phyloP scores from a whole-genome alignment of 2,113 vertebrate species.

The Pontoporia blainvillei region DNA sequence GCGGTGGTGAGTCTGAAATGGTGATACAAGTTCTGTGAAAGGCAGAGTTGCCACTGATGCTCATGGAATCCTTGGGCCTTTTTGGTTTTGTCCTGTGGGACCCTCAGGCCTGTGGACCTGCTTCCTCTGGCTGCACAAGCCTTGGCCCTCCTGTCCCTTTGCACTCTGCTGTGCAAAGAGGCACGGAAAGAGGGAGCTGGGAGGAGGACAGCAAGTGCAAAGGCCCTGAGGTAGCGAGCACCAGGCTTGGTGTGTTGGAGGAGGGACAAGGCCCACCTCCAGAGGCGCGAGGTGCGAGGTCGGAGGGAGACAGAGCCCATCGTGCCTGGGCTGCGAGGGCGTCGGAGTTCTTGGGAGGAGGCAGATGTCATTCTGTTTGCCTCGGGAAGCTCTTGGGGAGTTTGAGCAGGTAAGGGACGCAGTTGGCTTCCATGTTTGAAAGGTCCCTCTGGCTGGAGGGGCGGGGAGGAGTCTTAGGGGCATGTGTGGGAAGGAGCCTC shows the following conservation, averaged over 20 bases:
- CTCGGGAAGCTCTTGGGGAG: not conserved
- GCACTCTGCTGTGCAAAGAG: not conserved
- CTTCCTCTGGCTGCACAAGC: fast-evolving
- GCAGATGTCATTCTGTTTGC: fast-evolving
- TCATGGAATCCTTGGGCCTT: fast-evolving
- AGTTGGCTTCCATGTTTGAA: not conserved
- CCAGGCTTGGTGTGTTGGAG: fast-evolving
- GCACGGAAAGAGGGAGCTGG: not conserved
- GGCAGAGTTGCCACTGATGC: fast-evolving
- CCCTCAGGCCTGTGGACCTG: not conserved
- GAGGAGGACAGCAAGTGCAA: not conserved
- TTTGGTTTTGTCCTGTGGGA: fast-evolving
- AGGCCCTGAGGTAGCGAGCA: not conserved
- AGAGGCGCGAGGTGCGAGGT: not conserved
- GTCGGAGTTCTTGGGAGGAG: not conserved
- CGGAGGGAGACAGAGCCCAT: fast-evolving
- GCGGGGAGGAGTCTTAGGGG: not conserved
- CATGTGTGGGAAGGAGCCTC: fast-evolving
- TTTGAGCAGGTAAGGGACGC: not conserved
- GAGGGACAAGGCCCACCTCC: fast-evolving
- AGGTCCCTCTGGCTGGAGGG: not conserved
- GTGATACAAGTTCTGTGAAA: not conserved
- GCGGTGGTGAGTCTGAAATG: not conserved
- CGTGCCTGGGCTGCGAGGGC: not conserved
- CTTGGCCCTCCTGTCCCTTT: not conserved